Evolutionary conservation across 2,113 vertebrate species (phyloP), one percentile per base, ranked within the genome.

Genomic region (Acanthochromis polyacanthus): DNA sequence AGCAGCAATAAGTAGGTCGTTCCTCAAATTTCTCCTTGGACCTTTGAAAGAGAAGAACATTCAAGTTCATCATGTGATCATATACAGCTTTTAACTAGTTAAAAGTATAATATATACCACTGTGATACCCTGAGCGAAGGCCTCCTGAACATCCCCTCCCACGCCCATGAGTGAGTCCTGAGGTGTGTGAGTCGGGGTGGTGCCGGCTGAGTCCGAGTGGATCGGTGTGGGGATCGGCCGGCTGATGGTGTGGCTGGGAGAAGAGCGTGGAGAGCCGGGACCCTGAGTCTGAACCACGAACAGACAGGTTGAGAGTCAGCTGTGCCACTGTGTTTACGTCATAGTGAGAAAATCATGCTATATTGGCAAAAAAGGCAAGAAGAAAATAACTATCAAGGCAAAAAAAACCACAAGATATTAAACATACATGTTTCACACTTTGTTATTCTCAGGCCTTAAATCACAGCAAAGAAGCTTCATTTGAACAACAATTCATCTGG

Each of bases 131-230:
- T 98, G 98, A 88, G 97, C 95, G 83, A 99, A 99, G 63, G 98
- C 98, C 94, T 99, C 97, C 84, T 98, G 97, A 40, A 99, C 97
- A 0, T 99, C 98, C 90, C 97, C 98, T 86, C 98, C 97, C 50
- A 99, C 96, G 8, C 97, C 97, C 0, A 97, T 98, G 88, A 99
- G 97, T 4, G 98, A 99, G 94, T 99, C 98, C 95, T 99, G 98
- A 90, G 97, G 97, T 19, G 94, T 95, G 58, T 98, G 97, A 63
- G 95, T 96, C 1, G 97, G 97, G 51, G 98, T 99, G 57, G 97
- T 97, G 87, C 96, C 94, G 81, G 97, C 90, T 2, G 98, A 97
- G 5, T 96, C 95, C 0, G 97, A 97, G 71, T 97, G 93, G 88
- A 98, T 95, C 3, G 98, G 97, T 94, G 96, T 98, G 63, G 98